These are phyloP conservation scores for Stegana nigrithorax DNA, from an alignment of 2,888 invertebrate genomes.

Conservation along the genomic window DNA sequence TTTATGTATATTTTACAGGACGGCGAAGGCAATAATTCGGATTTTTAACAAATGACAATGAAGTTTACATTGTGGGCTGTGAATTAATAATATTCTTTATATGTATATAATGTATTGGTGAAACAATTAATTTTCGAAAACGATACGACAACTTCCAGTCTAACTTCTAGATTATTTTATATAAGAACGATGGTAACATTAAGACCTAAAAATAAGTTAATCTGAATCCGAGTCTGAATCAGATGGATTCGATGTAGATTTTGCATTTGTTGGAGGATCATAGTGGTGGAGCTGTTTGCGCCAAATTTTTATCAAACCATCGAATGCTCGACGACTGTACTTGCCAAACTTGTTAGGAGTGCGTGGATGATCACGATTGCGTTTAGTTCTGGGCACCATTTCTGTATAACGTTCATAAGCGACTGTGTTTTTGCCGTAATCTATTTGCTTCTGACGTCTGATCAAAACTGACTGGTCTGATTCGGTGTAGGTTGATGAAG, in stretches of 20 bases:
- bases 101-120: too few relatives aligned
- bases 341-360: constrained; percentile 91
- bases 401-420: constrained; percentile 83
- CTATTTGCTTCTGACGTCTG: constrained; percentile 91
- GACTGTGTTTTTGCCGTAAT: constrained; percentile 93
- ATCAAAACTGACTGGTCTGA: constrained; percentile 78
- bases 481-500: constrained; percentile 70
- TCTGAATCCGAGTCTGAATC: constrained; percentile 47
- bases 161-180: too few relatives aligned
- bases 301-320: constrained; percentile 89
- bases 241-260: not conserved
- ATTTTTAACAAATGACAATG: too few relatives aligned
- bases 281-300: constrained; percentile 84
- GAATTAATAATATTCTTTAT: too few relatives aligned
- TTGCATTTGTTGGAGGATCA: constrained; percentile 72
- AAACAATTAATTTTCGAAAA: too few relatives aligned
- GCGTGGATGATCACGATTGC: constrained; percentile 81
- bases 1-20: too few relatives aligned
- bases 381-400: constrained; percentile 75
- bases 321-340: constrained; percentile 94
- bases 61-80: too few relatives aligned
- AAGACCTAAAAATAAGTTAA: too few relatives aligned
- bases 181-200: too few relatives aligned
- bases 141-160: too few relatives aligned
- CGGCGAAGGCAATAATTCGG: too few relatives aligned